Evolutionary conservation across 2,888 invertebrate species (phyloP), one percentile per base, ranked within the genome.

Genomic region (Nasonia oneida): DNA sequence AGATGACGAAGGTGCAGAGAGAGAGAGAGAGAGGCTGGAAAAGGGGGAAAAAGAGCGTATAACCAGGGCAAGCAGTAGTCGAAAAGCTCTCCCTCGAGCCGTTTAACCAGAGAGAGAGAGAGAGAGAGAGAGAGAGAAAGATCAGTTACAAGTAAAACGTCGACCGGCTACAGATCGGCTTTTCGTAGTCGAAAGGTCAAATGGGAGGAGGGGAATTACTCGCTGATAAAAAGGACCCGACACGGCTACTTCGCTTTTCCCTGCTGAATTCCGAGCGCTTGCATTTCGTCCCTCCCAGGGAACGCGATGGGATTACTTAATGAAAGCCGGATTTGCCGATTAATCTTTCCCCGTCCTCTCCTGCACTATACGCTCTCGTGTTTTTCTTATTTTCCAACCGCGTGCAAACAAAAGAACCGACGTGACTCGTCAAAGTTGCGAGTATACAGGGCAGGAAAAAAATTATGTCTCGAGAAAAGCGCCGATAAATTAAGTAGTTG

Each of bases 141-240:
- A 78, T 85, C 78, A 82, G 82, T 85, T 82, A 82, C 81, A 64
- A 76, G 76, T 61, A 29, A 74, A 81, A 76, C 57, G 76, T 57
- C 37, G 84, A 76, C 14, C 39, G 47, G n/a, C 12, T 73, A 29
- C 29, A 71, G 71, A 79, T 80, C 42, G 81, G 73, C 71, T 71
- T 76, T 50, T 14, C 23, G 12, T 8, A 23, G 33, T 29, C n/a
- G 42, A 81, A 84, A 81, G 61, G 70, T 42, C 64, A 37, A 75
- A 76, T 84, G 77, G 29, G 61, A 42, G 67, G 29, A 39, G 39
- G 73, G 47, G 39, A 80, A 79, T 84, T 47, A 37, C 77, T 75
- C 42, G n/a, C 79, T 81, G 78, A 78, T 83, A 81, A 84, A 79
- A 67, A 33, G 71, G 47, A 78, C 57, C 79, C 67, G 74, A 33